Evolutionary conservation across 2,888 invertebrate species (phyloP).

Genomic region (Aleiodes leptofemur): DNA sequence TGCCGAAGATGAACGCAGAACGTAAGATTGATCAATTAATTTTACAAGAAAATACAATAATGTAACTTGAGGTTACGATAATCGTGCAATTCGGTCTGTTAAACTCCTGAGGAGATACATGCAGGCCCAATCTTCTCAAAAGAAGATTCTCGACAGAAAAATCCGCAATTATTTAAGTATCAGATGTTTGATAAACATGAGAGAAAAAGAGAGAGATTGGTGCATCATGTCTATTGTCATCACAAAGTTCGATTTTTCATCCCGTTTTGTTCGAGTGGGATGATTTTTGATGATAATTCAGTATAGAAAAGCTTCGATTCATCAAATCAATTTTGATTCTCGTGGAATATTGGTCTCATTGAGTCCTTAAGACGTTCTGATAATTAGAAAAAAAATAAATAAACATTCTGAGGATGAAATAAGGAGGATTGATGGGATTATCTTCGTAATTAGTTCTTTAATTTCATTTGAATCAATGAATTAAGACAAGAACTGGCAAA

Average conservation of each 20-base stretch:
- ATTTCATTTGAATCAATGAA: constrained; percentile 1
- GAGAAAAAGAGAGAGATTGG: constrained; percentile 17
- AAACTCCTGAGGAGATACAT: constrained; percentile 8
- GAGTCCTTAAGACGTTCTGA: background rate
- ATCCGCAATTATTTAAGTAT: background rate
- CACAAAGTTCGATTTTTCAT: constrained; percentile 38
- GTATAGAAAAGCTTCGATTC: background rate
- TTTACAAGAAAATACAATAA: constrained; percentile 23
- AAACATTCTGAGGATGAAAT: too few relatives aligned
- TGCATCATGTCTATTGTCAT: background rate
- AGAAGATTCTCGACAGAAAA: background rate
- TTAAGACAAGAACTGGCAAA: constrained; percentile 19
- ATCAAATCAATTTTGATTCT: background rate
- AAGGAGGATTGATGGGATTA: too few relatives aligned
- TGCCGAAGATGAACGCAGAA: constrained; percentile 54
- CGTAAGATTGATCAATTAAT: constrained; percentile 29
- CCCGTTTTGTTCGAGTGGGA: constrained; percentile 1
- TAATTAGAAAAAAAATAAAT: background rate
- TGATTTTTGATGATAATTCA: constrained; percentile 1
- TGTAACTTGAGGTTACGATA: constrained; percentile 38
- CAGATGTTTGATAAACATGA: background rate
- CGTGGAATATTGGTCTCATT: constrained; percentile 2
- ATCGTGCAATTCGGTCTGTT: constrained; percentile 43
- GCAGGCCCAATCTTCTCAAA: constrained; percentile 1
- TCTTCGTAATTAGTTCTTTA: too few relatives aligned